Percentiles rank a stretch among this genome's conserved stretches.
phyloP scores from a whole-genome alignment of 2,113 vertebrate species.

The Camelus dromedarius region DNA sequence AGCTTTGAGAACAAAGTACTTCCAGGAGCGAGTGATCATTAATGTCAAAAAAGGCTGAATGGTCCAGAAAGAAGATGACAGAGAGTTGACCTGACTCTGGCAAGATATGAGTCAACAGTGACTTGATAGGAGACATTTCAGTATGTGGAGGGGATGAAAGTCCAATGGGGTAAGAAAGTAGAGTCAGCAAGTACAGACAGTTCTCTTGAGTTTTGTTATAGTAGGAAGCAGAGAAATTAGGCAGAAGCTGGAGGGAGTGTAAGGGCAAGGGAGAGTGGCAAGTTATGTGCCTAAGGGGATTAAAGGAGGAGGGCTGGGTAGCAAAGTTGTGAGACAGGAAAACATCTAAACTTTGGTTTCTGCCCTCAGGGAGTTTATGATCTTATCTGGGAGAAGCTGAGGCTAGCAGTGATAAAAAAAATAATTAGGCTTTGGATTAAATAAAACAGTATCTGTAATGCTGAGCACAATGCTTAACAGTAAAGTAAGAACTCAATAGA shows the following conservation, averaged over 20 bases:
- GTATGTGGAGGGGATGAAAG: background rate
- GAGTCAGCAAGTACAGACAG: background rate
- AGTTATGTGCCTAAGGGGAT: background rate
- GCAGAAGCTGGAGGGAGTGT: background rate
- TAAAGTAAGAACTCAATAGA: slow-evolving; percentile 29
- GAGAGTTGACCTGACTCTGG: background rate
- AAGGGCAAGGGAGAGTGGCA: background rate
- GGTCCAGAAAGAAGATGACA: background rate
- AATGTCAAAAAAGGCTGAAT: background rate
- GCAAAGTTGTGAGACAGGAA: slow-evolving; percentile 21
- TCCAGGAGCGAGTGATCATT: background rate
- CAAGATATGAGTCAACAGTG: background rate
- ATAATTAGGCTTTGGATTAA: slow-evolving; percentile 5
- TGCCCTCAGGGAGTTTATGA: background rate
- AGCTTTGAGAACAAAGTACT: background rate
- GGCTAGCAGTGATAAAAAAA: background rate
- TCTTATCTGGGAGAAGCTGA: background rate
- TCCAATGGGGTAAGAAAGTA: background rate
- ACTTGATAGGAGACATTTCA: background rate
- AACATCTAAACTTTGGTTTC: background rate
- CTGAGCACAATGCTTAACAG: background rate
- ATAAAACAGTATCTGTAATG: background rate
- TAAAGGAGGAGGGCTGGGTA: background rate
- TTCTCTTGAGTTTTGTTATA: slow-evolving; percentile 10
- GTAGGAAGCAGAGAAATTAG: background rate